Percentiles rank a stretch among this genome's conserved stretches.
Evolutionary conservation across 2,113 vertebrate genomes (phyloP).

Genomic region (Nothocercus nigrocapillus): DNA sequence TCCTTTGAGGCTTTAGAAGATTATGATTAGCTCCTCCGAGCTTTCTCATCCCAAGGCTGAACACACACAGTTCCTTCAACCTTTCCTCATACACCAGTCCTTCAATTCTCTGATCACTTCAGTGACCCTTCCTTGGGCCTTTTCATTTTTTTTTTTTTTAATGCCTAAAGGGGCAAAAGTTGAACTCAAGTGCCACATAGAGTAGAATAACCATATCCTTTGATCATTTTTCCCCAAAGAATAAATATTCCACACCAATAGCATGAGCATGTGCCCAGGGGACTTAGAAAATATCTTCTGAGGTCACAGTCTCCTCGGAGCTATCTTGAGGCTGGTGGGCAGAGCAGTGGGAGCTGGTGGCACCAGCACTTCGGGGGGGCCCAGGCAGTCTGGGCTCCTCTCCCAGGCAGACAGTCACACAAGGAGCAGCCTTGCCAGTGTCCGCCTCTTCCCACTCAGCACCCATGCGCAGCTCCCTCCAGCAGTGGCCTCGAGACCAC

Average conservation of each 20-base stretch:
- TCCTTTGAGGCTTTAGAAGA: neutral
- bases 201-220: neutral
- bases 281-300: neutral
- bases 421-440: neutral
- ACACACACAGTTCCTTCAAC: neutral
- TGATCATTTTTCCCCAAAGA: neutral
- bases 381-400: neutral
- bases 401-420: neutral
- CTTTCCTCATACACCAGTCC: neutral
- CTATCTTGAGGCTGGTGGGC: neutral
- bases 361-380: neutral
- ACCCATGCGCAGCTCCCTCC: neutral
- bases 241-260: neutral
- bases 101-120: neutral
- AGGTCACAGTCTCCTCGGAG: neutral
- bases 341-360: fast-evolving
- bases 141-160: neutral
- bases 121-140: neutral
- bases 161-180: neutral
- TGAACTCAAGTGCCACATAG: neutral
- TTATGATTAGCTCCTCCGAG: neutral
- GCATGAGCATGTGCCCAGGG: neutral
- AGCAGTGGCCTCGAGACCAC: neutral
- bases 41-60: neutral
- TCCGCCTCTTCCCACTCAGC: neutral